A percentile compares a stretch with the other conserved stretches of the same genome.
phyloP scores from a whole-genome alignment of 2,113 vertebrate genomes.

The Serilophus lunatus region DNA sequence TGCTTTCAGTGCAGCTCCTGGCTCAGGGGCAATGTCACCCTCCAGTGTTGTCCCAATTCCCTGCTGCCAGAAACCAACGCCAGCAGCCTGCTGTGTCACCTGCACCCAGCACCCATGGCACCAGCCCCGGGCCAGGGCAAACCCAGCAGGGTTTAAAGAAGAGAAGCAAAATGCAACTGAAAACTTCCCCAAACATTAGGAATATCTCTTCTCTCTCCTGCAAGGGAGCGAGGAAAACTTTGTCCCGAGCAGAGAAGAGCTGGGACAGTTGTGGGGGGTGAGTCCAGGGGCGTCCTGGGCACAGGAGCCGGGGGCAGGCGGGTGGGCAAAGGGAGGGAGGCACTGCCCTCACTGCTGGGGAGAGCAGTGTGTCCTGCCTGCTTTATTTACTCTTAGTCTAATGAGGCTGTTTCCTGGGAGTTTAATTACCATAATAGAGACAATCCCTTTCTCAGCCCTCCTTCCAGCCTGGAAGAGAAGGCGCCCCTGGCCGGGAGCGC shows the following conservation, averaged over 20 bases:
- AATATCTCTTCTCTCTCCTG: neutral
- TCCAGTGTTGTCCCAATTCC: neutral
- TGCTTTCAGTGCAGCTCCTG: neutral
- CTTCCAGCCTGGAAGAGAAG: conserved; percentile 32
- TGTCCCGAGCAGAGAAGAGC: neutral
- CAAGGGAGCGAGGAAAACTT: neutral
- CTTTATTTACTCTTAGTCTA: conserved; percentile 65
- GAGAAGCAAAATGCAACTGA: neutral
- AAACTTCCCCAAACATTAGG: neutral
- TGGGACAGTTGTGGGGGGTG: neutral
- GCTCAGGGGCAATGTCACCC: neutral
- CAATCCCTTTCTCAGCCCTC: conserved; percentile 44
- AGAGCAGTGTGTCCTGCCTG: neutral
- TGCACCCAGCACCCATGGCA: neutral
- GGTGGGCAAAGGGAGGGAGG: neutral
- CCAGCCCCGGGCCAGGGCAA: neutral
- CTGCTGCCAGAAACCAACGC: neutral
- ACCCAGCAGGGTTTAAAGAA: neutral
- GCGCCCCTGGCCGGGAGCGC: neutral
- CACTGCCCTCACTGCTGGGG: neutral
- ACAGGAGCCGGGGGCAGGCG: neutral
- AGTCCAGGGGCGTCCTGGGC: neutral
- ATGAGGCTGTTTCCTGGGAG: conserved; percentile 70
- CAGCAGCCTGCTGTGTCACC: rapidly evolving
- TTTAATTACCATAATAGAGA: conserved; percentile 57